These are phyloP conservation scores for Drosophila neonasuta DNA, from an alignment of 2,888 invertebrate genomes.

Conservation along the genomic window DNA sequence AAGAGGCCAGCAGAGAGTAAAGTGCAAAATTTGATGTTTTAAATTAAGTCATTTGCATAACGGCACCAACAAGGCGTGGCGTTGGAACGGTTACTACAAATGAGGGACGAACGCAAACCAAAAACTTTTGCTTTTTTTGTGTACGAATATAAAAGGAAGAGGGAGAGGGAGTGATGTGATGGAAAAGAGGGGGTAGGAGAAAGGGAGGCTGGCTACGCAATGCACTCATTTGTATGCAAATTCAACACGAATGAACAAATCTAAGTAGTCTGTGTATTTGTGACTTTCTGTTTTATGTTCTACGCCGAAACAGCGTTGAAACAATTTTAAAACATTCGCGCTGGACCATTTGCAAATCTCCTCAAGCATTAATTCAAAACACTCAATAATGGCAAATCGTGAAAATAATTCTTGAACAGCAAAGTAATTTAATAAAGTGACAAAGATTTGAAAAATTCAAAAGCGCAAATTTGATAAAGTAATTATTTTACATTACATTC, in stretches of 20 bases:
- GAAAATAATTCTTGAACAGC: background rate
- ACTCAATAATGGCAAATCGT: background rate
- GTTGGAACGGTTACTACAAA: constrained; percentile 40
- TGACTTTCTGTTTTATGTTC: background rate
- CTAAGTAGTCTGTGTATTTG: constrained; percentile 38
- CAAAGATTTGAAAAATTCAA: background rate
- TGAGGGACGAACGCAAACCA: constrained; percentile 24
- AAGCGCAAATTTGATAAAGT: background rate
- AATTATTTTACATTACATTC: background rate
- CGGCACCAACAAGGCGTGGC: constrained; percentile 21
- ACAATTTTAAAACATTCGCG: background rate
- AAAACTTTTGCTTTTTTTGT: constrained; percentile 13
- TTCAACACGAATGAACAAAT: constrained; percentile 52
- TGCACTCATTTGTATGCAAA: constrained; percentile 63
- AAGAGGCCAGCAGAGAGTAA: constrained; percentile 30
- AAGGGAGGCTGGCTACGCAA: constrained; percentile 25
- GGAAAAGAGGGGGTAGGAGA: background rate
- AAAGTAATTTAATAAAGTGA: background rate
- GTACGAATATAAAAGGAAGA: background rate
- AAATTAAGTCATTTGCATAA: constrained; percentile 75
- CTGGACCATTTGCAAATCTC: background rate
- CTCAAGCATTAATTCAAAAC: constrained; percentile 1
- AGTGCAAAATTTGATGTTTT: constrained; percentile 71
- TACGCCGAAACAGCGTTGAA: background rate
- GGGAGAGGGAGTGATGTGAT: background rate